Conservation (phyloP, 2,888 invertebrate genomes). For the Eilema griseolum region DNA sequence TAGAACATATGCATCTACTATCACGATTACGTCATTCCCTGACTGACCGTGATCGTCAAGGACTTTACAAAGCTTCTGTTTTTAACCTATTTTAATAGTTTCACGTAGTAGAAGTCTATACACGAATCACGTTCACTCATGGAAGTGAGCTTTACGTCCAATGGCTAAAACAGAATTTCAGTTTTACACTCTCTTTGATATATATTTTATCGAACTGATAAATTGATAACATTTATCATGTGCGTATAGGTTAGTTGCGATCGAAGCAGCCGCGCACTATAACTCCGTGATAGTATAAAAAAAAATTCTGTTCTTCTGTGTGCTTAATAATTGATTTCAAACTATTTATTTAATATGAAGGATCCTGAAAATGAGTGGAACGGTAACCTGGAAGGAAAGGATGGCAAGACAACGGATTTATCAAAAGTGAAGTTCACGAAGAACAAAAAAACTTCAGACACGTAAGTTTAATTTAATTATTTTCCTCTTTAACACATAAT, state of each 20-base stretch:
- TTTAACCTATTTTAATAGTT: not conserved
- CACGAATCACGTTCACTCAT: conserved; percentile 15
- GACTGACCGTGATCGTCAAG: conserved; percentile 15
- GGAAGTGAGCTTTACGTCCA: conserved; percentile 18
- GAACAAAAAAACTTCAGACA: conserved; percentile 46
- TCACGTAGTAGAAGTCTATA: conserved; percentile 15
- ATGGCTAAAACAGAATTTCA: conserved; percentile 33
- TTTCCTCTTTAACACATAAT: not conserved
- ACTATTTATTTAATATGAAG: conserved; percentile 56
- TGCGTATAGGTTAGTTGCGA: conserved; percentile 46
- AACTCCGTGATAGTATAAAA: conserved; percentile 17
- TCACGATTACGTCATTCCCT: not conserved
- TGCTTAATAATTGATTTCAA: conserved; percentile 16
- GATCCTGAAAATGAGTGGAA: conserved; percentile 53
- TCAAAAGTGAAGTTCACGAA: conserved; percentile 49
- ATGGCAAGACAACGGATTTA: conserved; percentile 48
- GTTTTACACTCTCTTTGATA: conserved; percentile 24
- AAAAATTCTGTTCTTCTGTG: conserved; percentile 13
- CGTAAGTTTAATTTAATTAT: conserved; percentile 47
- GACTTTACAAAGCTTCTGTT: conserved; percentile 14
- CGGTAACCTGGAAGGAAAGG: conserved; percentile 48
- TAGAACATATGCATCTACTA: not conserved
- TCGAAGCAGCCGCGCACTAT: conserved; percentile 26
- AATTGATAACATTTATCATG: conserved; percentile 56
- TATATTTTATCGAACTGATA: conserved; percentile 55